These are phyloP conservation scores for Drosophila busckii DNA, from an alignment of 1,140 invertebrate genomes.

Conservation along the genomic window DNA sequence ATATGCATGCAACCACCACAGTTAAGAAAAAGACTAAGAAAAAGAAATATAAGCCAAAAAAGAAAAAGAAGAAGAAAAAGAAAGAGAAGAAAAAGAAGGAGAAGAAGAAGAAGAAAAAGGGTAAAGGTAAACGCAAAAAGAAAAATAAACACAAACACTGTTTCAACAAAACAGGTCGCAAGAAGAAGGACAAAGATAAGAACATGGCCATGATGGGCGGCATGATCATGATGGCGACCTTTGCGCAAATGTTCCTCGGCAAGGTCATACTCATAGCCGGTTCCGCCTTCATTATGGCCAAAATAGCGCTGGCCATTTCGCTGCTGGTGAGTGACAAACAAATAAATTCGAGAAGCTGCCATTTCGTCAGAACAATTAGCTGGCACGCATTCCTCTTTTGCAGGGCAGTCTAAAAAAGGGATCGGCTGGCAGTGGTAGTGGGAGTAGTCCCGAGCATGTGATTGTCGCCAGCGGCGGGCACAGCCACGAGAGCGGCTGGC, in stretches of 20 bases:
- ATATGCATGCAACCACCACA: conserved; percentile 28
- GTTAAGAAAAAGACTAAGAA: conserved; percentile 25
- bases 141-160: conserved; percentile 61
- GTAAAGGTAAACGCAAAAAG: conserved; percentile 48
- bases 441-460: conserved; percentile 79
- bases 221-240: conserved; percentile 83
- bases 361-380: too few species aligned
- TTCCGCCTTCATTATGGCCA: conserved; percentile 84
- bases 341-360: background rate
- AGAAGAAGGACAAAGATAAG: conserved; percentile 78
- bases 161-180: conserved; percentile 75
- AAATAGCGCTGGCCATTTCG: conserved; percentile 84
- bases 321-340: conserved; percentile 79
- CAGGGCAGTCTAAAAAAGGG: conserved; percentile 83
- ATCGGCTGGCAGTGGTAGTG: conserved; percentile 79
- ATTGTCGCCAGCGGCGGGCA: conserved; percentile 81
- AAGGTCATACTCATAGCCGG: conserved; percentile 85
- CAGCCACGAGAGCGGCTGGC: conserved; percentile 67
- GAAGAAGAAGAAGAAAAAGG: conserved; percentile 29
- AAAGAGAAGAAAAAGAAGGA: conserved; percentile 28
- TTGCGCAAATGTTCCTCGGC: conserved; percentile 84
- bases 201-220: conserved; percentile 82
- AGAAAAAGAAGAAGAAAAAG: conserved; percentile 37
- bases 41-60: conserved; percentile 34
- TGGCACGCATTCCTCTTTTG: too few species aligned